Evolutionary conservation across 2,113 vertebrate genomes (phyloP).

Genomic region (Sitta europaea): DNA sequence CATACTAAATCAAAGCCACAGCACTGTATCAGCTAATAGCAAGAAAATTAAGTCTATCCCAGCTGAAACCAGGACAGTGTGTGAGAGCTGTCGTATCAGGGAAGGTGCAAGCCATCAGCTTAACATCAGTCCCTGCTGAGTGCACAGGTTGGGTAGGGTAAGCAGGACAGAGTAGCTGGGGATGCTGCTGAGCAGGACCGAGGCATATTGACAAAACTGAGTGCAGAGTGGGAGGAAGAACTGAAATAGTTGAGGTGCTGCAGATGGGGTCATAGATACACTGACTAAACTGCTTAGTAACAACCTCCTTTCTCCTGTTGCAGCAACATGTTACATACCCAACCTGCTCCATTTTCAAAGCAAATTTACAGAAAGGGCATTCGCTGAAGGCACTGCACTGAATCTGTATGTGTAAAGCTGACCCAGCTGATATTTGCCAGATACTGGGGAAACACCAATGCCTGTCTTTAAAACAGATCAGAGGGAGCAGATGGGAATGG

Average conservation of each 20-base stretch:
- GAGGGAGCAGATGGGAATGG: not conserved
- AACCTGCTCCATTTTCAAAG: not conserved
- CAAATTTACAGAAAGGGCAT: not conserved
- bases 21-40: not conserved
- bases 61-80: not conserved
- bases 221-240: not conserved
- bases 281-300: not conserved
- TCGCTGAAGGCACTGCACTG: not conserved
- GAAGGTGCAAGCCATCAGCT: not conserved
- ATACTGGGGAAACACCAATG: not conserved
- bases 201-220: not conserved
- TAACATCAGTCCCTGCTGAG: not conserved
- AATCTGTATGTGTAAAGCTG: not conserved
- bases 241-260: not conserved
- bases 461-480: not conserved
- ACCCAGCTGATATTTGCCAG: not conserved
- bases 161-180: not conserved
- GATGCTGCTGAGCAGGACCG: not conserved
- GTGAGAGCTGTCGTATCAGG: not conserved
- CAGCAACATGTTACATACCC: not conserved
- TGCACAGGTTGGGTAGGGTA: not conserved
- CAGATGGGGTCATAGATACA: not conserved
- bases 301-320: not conserved
- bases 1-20: not conserved
- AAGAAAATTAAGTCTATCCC: not conserved